Evolutionary conservation across 2,888 invertebrate species (phyloP).

Genomic region (Kryphioiulus occultus): DNA sequence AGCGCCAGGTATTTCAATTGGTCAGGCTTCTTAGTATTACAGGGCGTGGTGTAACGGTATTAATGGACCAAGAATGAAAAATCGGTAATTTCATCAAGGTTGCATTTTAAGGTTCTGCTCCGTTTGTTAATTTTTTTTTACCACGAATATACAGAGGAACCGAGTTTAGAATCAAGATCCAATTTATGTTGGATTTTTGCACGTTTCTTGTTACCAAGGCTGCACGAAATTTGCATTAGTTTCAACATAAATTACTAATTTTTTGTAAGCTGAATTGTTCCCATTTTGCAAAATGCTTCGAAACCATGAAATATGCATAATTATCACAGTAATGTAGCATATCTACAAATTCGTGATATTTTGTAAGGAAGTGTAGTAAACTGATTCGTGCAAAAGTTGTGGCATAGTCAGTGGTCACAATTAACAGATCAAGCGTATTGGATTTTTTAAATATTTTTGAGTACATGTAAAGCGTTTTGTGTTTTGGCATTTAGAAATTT

Average conservation of each 20-base stretch:
- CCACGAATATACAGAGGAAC: not conserved
- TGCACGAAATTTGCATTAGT: not conserved
- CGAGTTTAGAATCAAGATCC: not conserved
- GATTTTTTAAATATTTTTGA: too few relatives aligned
- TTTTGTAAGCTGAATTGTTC: too few relatives aligned
- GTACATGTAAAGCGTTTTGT: too few relatives aligned
- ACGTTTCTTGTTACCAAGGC: conserved; percentile 2
- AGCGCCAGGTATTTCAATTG: not conserved
- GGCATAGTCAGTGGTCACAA: too few relatives aligned
- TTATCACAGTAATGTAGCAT: too few relatives aligned
- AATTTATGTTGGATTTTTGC: not conserved
- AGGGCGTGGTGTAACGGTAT: not conserved
- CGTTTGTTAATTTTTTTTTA: not conserved
- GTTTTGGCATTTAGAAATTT: too few relatives aligned
- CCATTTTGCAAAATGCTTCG: too few relatives aligned
- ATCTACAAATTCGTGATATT: too few relatives aligned
- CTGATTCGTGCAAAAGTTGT: too few relatives aligned
- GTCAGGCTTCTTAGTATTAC: not conserved
- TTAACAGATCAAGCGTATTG: too few relatives aligned
- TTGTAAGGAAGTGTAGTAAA: too few relatives aligned
- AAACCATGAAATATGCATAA: too few relatives aligned
- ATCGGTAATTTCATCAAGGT: not conserved
- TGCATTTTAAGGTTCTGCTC: not conserved
- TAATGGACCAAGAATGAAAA: not conserved
- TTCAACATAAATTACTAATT: not conserved